Base-by-base conservation (phyloP, 2,113 vertebrate species). In the Acanthisitta chloris region DNA sequence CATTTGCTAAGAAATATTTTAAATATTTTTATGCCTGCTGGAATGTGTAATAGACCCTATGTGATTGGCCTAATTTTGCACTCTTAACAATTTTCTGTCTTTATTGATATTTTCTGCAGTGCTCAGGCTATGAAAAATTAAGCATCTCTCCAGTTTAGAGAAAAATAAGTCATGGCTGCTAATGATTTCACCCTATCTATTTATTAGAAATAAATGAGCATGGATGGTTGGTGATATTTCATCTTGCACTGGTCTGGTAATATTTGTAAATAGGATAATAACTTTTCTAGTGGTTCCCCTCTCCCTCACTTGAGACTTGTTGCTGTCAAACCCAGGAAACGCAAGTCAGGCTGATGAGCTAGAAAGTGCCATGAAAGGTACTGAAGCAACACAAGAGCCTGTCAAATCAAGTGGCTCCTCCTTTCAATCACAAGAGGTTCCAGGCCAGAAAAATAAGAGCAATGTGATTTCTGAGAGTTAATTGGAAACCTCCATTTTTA, bases 371-470 rank as follows among this genome's bases (percentile, higher is more conserved):
- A 59, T 76, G 80, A 82, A 89, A 95, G 17, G 90, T 91, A 94
- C 73, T 96, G 93, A 97, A 96, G 93, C 88, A 96, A 90, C 62
- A 87, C 86, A 88, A 82, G 29, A 86, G 38, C 64, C 83, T 94
- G 90, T 95, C 94, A 96, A 87, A 93, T 42, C 77, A 85, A 57
- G 49, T 67, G 83, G 52, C 55, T 93, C 55, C 69, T 95, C 73
- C 66, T 96, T 96, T 96, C 88, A 95, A 82, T 96, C 93, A 92
- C 73, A 61, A 67, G 55, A 72, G 34, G 66, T 81, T 91, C 62
- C 46, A 73, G 48, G 28, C 36, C 85, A 70, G 42, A 87, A 90
- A 90, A 88, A 79, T 72, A 85, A 92, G 42, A 89, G 29, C 51
- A 73, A 16, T 57, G 46, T 76, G 78, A 71, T 89, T 96, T 90